Percentiles rank a stretch among this genome's conserved stretches.
phyloP scores from a whole-genome alignment of 2,113 vertebrate genomes.

The Plecturocebus donacophilus region DNA sequence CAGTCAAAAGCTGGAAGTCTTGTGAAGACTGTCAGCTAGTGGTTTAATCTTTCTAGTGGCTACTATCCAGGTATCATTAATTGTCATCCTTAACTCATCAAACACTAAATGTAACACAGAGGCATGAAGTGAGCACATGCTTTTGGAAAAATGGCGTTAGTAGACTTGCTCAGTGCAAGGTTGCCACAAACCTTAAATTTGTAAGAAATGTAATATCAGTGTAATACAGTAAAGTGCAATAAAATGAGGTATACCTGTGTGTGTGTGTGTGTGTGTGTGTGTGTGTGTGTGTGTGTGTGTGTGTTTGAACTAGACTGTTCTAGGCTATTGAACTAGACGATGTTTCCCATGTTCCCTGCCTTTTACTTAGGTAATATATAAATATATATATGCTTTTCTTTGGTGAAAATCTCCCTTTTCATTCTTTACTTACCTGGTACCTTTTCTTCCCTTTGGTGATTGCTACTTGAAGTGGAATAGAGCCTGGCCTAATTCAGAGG shows the following conservation, averaged over 20 bases:
- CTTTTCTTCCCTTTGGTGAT: constrained; percentile 1
- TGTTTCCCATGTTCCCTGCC: background rate
- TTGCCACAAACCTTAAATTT: background rate
- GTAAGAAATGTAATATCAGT: background rate
- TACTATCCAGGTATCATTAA: background rate
- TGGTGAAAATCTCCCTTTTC: constrained; percentile 39
- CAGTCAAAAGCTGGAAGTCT: background rate
- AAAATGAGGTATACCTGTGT: background rate
- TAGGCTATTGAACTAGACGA: background rate
- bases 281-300: background rate
- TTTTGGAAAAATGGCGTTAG: background rate
- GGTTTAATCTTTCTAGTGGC: background rate
- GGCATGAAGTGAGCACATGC: background rate
- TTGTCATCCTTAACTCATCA: background rate
- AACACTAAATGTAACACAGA: background rate
- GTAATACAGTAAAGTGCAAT: background rate
- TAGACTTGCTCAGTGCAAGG: background rate
- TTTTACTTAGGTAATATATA: background rate
- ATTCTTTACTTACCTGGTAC: constrained; percentile 21
- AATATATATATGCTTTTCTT: constrained; percentile 12
- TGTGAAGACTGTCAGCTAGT: background rate
- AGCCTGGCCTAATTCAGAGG: background rate
- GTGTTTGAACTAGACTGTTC: background rate
- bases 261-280: background rate
- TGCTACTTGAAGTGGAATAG: constrained; percentile 31